phyloP scores from a whole-genome alignment of 2,888 invertebrate species.

The Erebia epiphron region DNA sequence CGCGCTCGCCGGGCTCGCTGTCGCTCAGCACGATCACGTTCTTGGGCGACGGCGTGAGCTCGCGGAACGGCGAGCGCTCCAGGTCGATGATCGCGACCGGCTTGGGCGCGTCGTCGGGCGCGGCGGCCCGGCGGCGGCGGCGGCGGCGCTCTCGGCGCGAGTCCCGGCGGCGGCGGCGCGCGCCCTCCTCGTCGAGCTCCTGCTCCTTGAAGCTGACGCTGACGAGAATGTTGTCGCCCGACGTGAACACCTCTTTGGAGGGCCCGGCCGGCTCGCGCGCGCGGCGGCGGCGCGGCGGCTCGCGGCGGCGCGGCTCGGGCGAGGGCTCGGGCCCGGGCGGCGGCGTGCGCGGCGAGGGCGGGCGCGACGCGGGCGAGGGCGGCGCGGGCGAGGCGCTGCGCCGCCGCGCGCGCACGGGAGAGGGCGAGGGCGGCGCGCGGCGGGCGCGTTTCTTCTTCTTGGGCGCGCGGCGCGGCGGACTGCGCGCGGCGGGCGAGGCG shows the following conservation, averaged over 20 bases:
- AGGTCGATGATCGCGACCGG: slow-evolving; percentile 94
- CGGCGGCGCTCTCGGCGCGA: slow-evolving; percentile 46
- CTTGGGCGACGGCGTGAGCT: slow-evolving; percentile 90
- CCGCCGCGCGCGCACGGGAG: slow-evolving; percentile 61
- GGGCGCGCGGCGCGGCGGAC: slow-evolving; percentile 51
- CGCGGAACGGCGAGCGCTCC: slow-evolving; percentile 92
- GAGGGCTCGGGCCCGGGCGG: slow-evolving; percentile 75
- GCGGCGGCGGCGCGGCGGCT: slow-evolving; percentile 41
- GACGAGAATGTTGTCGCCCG: slow-evolving; percentile 95
- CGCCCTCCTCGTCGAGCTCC: slow-evolving; percentile 60
- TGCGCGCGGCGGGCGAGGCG: slow-evolving; percentile 47
- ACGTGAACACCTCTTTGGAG: slow-evolving; percentile 95
- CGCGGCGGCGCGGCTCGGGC: slow-evolving; percentile 53
- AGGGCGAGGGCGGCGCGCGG: slow-evolving; percentile 51
- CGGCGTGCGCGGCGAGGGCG: slow-evolving; percentile 85
- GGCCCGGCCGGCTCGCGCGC: slow-evolving; percentile 73
- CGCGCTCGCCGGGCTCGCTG: slow-evolving; percentile 86
- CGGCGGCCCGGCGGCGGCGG: slow-evolving; percentile 46
- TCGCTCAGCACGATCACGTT: slow-evolving; percentile 93
- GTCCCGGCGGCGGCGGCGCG: slow-evolving; percentile 54
- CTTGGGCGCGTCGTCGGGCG: slow-evolving; percentile 65
- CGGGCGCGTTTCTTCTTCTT: slow-evolving; percentile 64
- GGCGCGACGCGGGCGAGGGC: slow-evolving; percentile 68
- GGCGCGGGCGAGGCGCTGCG: slow-evolving; percentile 50
- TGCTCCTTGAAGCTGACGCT: slow-evolving; percentile 95